Percentiles rank a stretch among this genome's conserved stretches.
Conservation (phyloP, 2,797 vertebrate genomes). For the Threskiornis aethiopicus region DNA sequence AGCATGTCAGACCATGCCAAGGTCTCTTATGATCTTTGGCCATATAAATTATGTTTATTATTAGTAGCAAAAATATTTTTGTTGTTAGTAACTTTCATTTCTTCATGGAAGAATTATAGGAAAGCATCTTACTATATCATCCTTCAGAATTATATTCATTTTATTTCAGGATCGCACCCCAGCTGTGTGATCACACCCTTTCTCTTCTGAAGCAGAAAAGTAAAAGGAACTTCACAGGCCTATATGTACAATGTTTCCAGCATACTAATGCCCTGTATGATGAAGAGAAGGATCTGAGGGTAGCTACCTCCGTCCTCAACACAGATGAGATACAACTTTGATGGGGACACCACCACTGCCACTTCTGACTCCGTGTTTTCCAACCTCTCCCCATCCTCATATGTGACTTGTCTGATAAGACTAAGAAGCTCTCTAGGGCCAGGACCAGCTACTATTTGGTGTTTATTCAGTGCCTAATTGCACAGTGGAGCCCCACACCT, state of each 20-base stretch:
- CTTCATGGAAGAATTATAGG: background rate
- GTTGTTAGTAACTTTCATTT: background rate
- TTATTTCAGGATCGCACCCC: background rate
- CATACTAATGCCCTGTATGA: background rate
- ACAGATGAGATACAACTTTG: background rate
- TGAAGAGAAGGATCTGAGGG: background rate
- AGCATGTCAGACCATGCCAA: background rate
- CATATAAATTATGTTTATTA: background rate
- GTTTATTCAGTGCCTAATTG: background rate
- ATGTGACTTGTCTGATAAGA: background rate
- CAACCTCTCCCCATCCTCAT: background rate
- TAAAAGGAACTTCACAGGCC: background rate
- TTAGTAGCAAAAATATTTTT: background rate
- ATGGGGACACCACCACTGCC: background rate
- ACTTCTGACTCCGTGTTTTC: fast-evolving
- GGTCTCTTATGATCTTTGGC: background rate
- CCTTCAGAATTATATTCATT: background rate
- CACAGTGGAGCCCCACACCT: background rate
- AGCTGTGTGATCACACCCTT: background rate
- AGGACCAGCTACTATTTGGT: fast-evolving
- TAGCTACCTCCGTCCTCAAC: background rate
- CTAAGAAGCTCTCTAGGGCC: background rate
- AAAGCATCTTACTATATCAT: background rate
- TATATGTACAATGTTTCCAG: background rate
- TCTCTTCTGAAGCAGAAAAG: background rate